Evolutionary conservation across 2,797 vertebrate species (phyloP), one percentile per base, ranked within the genome.

Genomic region (Falco naumanni): DNA sequence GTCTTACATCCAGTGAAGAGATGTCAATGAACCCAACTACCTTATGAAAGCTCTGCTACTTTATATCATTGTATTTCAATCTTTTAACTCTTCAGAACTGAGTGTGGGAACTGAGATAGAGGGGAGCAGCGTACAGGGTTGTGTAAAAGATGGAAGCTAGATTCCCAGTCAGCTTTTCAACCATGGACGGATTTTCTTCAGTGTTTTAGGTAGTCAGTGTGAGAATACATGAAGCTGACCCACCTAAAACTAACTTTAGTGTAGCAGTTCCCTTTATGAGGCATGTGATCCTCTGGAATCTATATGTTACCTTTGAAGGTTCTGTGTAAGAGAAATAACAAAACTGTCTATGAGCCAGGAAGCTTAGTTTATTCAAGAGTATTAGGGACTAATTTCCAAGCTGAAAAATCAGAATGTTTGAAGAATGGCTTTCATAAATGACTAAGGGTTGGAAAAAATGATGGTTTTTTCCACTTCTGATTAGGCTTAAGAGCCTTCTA

Each of bases 121-220:
- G 10, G 0, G 10, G 5, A 72, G 10, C 12, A 60, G 8, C 12
- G 18, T 13, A 82, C 6, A 43, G 25, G 25, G 13, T 7, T 83
- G 33, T 37, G 24, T 21, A 24, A 82, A 83, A 79, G 22, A 79
- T 10, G 8, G 54, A 71, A 88, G 22, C 16, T 59, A 47, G 12
- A 71, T 71, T 71, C 16, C 19, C 3, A n/a, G 8, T 54, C 37
- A 51, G 25, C 9, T 75, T 82, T 82, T 59, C 48, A 82, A 12
- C 7, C 11, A 34, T 16, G 0, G 0, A 4, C 13, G 1, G 41
- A 51, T 9, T 63, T 59, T 34, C 20, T 59, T 63, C 50, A 26
- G 14, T 19, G 13, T 39, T 85, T 70, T 51, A 39, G 15, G 9
- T 66, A 63, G 25, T 39, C 70, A 47, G 25, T 43, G 10, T 28